Base-by-base conservation (phyloP, 1,140 invertebrate species). In the Platyura marginata region DNA sequence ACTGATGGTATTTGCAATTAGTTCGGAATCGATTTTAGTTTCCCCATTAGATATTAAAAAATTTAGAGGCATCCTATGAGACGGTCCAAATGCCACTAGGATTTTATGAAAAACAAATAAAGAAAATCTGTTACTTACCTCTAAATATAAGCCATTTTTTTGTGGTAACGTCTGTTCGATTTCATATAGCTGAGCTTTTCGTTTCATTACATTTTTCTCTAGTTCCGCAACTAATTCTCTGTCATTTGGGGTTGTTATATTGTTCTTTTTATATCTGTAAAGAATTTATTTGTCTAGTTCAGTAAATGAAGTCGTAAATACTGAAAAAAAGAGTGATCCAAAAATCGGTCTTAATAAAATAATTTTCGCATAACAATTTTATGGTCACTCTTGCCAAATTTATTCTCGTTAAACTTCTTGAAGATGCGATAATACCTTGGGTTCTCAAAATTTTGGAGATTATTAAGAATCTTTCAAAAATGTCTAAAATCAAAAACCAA, bases 161-260 rank as follows among this genome's bases (percentile, higher is more conserved):
- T 85, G 86, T 18, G 85, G 87, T 51, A 92, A 69, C 33, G 75
- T 80, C 57, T 88, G 80, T 59, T 89, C 84, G 45, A 91, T 83
- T 61, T 89, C 83, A 50, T 78, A 71, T 8, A 91, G 59, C 55
- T 87, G 81, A 32, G 79, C 76, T 53, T 81, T 77, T 47, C 85
- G 70, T 51, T 79, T 77, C 46, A 77, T 64, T 51, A 88, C 76
- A 51, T 84, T 76, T 52, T 80, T 80, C 44, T 77, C 69, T 21
- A 89, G 54, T 46, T 69, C 67, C 9, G 60, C 56, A 33, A 73
- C 48, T 47, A 67, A 61, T 22, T 67, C 65, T 50, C 68, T 65
- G 45, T 69, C 68, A 45, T 59, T 52, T 21, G 51, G 49, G 20
- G 56, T 59, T 43, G 66, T 63, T 3, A 48, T 11, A 10, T 38